Evolutionary conservation across 2,888 invertebrate species (phyloP), one percentile per base, ranked within the genome.

Genomic region (Netelia fuscicornis): DNA sequence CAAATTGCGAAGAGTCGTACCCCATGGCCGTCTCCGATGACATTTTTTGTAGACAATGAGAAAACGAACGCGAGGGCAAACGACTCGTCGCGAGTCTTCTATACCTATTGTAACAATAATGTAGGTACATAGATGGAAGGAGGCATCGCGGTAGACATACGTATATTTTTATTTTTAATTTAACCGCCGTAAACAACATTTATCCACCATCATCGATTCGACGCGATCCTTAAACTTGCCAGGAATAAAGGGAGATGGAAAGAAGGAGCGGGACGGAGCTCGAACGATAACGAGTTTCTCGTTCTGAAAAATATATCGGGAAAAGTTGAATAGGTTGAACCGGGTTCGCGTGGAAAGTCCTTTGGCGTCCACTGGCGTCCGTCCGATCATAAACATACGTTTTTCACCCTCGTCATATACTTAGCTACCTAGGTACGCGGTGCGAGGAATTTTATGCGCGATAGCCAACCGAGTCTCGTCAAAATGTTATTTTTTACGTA

Each of bases 11-110:
- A 48, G 54, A 44, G 17, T 65, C 48, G 3, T 48, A 67, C 10
- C 11, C 25, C 23, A 17, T 37, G 20, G 30, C 13, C 44, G 37
- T 71, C 75, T 42, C 70, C 23, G 58, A 76, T 75, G 75, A 84
- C 80, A 60, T 52, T 60, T 76, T 67, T 76, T 64, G 65, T 75
- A 70, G 83, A 84, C 82, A 60, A 77, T 82, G 48, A 44, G 6
- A 11, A 58, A 62, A 62, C 0, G 3, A 11, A 11, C 37, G 37
- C 70, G 30, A 52, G 23, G 52, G 37, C 37, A 6, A 37, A 68
- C 23, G 25, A 77, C 77, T 44, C 58, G 67, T 48, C 48, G 3
- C 48, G 48, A 48, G 48, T 48, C 48, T 1, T 54, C 54, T 11
- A 20, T 20, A n/a, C 52, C 52, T 8, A n/a, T 37, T 6, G 37